Base-by-base conservation (phyloP, 2,113 vertebrate species). In the Oncorhynchus tshawytscha region DNA sequence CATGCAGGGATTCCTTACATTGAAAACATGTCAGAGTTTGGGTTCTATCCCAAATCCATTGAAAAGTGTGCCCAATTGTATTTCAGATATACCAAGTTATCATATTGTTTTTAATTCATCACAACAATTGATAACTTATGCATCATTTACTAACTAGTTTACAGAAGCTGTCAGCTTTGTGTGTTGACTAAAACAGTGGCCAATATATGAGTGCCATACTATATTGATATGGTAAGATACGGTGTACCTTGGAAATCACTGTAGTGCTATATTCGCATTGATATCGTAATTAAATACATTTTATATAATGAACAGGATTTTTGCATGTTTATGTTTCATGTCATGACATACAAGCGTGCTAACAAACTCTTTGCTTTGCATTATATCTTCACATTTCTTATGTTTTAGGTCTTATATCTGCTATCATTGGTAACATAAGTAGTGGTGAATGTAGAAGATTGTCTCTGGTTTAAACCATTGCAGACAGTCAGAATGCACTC, bases 251-350 rank as follows among this genome's bases (percentile, higher is more conserved):
- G 92, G 91, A 94, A 91, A 92, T 93, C 91, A 94, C 92, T 94
- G 92, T 93, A 94, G 92, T 94, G 93, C 92, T 93, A 93, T 94
- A 94, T 93, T 94, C 93, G 92, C 93, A 93, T 94, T 94, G 92
- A 94, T 94, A 94, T 94, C 92, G 92, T 94, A 91, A 94, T 93
- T 90, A 88, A 92, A 94, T 93, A 94, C 92, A 93, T 94, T 94
- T 94, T 93, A 93, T 93, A 94, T 93, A 91, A 92, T 86, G 91
- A 93, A 90, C 80, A 70, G 70, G 72, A 68, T 22, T 67, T 49
- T 70, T 74, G 34, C 75, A 77, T 84, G 75, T 85, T 64, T 64
- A 27, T 80, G 71, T 51, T 74, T 80, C n/a, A 25, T 67, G 22
- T 67, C 24, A 27, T 66, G 12, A 64, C 64, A 66, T 45, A 45